These are phyloP conservation scores for Arion vulgaris DNA, from an alignment of 1,140 invertebrate species.

Conservation along the genomic window DNA sequence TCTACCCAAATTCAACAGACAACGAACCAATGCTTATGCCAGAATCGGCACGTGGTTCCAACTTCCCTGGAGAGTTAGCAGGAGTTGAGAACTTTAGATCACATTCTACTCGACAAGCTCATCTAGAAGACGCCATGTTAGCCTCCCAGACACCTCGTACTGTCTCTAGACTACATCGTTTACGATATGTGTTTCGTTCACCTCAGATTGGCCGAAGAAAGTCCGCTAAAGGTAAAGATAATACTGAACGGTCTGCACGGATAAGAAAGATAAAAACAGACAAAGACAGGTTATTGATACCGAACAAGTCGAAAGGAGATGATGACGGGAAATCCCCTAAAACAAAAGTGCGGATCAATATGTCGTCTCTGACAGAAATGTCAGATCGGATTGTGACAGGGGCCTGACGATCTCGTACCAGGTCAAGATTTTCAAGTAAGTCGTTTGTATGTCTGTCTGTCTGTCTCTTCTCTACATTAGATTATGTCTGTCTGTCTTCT, in stretches of 20 bases:
- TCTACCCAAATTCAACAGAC: slow-evolving; percentile 4
- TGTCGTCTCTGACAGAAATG: neutral
- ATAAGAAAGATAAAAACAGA: neutral
- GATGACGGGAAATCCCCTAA: neutral
- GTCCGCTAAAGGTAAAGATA: neutral
- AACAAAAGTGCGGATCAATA: no score
- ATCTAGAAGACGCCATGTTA: neutral
- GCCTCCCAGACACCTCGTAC: neutral
- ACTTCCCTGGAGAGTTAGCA: neutral
- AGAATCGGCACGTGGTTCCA: neutral
- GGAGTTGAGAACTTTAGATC: neutral
- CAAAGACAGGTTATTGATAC: neutral
- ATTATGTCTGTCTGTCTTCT: neutral
- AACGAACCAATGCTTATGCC: neutral
- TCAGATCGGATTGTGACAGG: neutral
- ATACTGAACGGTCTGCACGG: no score
- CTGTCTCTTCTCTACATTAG: no score
- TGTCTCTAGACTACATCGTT: neutral
- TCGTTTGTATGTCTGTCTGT: neutral
- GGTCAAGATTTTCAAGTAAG: slow-evolving; percentile 13
- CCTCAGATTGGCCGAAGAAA: neutral
- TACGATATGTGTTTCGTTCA: slow-evolving; percentile 2
- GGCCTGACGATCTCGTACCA: neutral
- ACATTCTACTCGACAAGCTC: neutral
- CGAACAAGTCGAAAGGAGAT: neutral